Evolutionary conservation across 2,113 vertebrate genomes (phyloP).

Genomic region (Onychostoma macrolepis): DNA sequence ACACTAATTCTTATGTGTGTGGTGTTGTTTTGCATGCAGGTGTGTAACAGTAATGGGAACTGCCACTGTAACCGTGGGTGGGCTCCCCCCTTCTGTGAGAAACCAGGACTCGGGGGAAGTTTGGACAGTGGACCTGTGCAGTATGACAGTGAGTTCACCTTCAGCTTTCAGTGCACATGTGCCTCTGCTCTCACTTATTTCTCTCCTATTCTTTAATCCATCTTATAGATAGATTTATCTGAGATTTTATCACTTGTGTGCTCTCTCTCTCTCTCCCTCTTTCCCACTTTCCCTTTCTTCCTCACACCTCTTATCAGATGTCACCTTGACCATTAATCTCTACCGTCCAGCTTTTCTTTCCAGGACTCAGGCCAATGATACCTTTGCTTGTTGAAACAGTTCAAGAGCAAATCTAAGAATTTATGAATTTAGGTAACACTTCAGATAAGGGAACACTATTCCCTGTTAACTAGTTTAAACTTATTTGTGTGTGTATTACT

Average conservation of each 20-base stretch:
- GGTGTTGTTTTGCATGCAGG: constrained; percentile 70
- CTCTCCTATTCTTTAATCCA: constrained; percentile 1
- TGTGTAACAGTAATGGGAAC: constrained; percentile 94
- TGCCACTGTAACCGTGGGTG: constrained; percentile 89
- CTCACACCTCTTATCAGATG: constrained; percentile 47
- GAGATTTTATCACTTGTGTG: constrained; percentile 36
- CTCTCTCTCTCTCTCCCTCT: constrained; percentile 8
- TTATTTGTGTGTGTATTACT: not conserved
- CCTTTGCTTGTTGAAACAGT: constrained; percentile 23
- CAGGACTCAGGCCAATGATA: not conserved
- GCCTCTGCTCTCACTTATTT: not conserved
- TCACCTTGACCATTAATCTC: constrained; percentile 45
- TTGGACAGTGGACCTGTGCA: constrained; percentile 91
- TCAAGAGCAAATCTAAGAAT: constrained; percentile 10
- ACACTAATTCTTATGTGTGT: not conserved
- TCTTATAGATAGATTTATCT: constrained; percentile 19
- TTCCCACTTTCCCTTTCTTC: not conserved
- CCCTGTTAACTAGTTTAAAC: not conserved
- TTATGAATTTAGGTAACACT: not conserved
- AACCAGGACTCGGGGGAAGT: constrained; percentile 87
- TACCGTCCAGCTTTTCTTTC: not conserved
- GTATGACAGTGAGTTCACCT: constrained; percentile 79
- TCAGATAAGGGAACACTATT: not conserved
- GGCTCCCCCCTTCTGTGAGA: constrained; percentile 90
- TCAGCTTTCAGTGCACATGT: not conserved